Evolutionary conservation across 2,797 vertebrate species (phyloP).

Genomic region (Calcarius lapponicus): DNA sequence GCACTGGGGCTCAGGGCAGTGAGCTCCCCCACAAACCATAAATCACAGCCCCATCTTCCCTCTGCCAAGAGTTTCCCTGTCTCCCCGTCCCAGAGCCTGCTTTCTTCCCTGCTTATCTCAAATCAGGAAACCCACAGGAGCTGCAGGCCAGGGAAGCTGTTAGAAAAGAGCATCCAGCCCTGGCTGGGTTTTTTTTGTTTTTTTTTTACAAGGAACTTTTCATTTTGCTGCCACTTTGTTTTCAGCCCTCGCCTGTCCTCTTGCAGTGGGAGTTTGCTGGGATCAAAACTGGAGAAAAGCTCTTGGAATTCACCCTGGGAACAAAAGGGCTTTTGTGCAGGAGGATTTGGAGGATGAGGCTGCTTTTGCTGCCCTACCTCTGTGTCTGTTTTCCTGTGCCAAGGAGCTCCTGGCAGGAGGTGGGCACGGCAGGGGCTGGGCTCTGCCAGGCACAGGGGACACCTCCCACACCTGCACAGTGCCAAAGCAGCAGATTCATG

Average conservation of each 20-base stretch:
- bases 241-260: slow-evolving; percentile 11
- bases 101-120: slow-evolving; percentile 30
- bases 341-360: neutral
- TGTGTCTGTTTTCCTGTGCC: neutral
- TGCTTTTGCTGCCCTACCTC: neutral
- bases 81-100: neutral
- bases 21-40: neutral
- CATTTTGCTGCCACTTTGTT: slow-evolving; percentile 21
- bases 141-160: neutral
- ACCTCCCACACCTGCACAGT: neutral
- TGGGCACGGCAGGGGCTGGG: neutral
- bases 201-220: neutral
- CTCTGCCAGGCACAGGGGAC: neutral
- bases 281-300: slow-evolving; percentile 50
- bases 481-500: neutral
- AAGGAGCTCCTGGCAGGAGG: neutral
- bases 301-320: slow-evolving; percentile 38
- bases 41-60: neutral
- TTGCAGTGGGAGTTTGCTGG: slow-evolving; percentile 44
- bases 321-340: slow-evolving; percentile 57
- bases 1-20: neutral
- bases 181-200: neutral
- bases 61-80: neutral
- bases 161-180: neutral
- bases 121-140: slow-evolving; percentile 39